Base-by-base conservation (phyloP, 23 tunicate species). In the Trididemnum clinides region DNA sequence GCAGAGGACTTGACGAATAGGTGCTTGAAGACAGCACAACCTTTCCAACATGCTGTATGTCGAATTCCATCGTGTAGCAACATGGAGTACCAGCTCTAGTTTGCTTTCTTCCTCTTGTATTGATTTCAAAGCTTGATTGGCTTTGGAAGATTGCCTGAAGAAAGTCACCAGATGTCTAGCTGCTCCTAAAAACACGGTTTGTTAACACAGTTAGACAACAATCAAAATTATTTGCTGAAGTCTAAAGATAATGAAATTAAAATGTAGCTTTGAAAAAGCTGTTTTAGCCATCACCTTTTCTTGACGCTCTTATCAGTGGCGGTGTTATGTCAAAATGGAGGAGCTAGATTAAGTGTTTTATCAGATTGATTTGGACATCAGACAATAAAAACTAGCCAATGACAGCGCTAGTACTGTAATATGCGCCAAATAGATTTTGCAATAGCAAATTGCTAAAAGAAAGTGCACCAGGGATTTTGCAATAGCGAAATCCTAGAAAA, bases 1-100 rank as follows among this genome's bases (percentile, higher is more conserved):
- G 85, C 85, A 33, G 54, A 81, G 74, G 5, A 81, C 85, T 75
- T 81, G 85, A 32, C 79, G 87, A 66, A 83, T 79, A 69, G 64
- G 65, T 70, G 64, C 79, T 83, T 83, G 87, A 64, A 83, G 79
- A 31, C 64, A 28, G 65, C 87, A 70, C 64, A 83, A 50, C 49
- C 78, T 83, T 33, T 83, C 87, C 28, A 83, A 69, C 87, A 83
- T 83, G 64, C 38, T 70, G 36, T 23, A 69, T 22, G 87, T 83
- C 15, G 87, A 83, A 33, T 83, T 83, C 87, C 64, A 69, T 44
- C 79, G 64, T 26, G 87, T 83, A 33, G 87, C 37, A 39, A 83
- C 87, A 69, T 69, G 79, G 28, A 83, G 78, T 22, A 70, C 28
- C 20, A 83, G 87, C 79, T 70, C 79, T 29, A 83, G 79, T 21